A percentile compares a stretch with the other conserved stretches of the same genome.
Conservation (phyloP, 2,888 invertebrate genomes). For the Stenchaetothrips biformis region DNA sequence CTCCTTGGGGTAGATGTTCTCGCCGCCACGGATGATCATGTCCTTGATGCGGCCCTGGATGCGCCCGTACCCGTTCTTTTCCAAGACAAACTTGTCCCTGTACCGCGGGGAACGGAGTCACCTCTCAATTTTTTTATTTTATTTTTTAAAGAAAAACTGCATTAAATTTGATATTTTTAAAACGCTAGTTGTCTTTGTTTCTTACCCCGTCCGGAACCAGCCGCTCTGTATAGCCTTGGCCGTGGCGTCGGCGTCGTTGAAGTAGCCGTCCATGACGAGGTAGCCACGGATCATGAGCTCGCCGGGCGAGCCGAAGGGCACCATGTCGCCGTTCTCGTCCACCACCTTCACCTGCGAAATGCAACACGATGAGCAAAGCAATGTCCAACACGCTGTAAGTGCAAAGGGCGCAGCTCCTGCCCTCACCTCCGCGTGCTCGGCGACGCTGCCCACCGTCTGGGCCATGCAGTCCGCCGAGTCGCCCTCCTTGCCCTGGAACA, state of each 20-base stretch:
- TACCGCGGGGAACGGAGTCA: too few species aligned
- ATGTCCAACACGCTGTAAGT: too few species aligned
- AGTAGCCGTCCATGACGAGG: constrained; percentile 74
- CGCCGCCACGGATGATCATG: constrained; percentile 40
- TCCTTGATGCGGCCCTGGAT: constrained; percentile 40
- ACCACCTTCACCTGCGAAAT: constrained; percentile 53
- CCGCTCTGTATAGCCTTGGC: constrained; percentile 59
- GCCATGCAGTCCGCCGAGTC: constrained; percentile 49
- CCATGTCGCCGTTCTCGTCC: constrained; percentile 57
- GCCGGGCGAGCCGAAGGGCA: constrained; percentile 66
- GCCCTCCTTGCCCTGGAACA: constrained; percentile 46
- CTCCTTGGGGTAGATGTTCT: constrained; percentile 70
- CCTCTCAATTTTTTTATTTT: too few species aligned
- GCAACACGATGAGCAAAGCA: too few species aligned
- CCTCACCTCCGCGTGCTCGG: constrained; percentile 52
- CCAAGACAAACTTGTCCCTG: constrained; percentile 67
- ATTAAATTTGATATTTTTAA: too few species aligned
- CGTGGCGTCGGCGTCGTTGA: constrained; percentile 72
- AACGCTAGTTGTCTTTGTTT: neutral
- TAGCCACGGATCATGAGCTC: constrained; percentile 74
- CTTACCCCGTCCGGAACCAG: constrained; percentile 77
- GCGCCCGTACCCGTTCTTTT: constrained; percentile 44
- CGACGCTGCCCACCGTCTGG: constrained; percentile 52
- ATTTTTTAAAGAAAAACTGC: too few species aligned
- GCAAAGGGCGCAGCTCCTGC: too few species aligned